Percentiles rank a stretch among this genome's conserved stretches.
Evolutionary conservation across 2,113 vertebrate species (phyloP).

Genomic region (Pterocles burchelli): DNA sequence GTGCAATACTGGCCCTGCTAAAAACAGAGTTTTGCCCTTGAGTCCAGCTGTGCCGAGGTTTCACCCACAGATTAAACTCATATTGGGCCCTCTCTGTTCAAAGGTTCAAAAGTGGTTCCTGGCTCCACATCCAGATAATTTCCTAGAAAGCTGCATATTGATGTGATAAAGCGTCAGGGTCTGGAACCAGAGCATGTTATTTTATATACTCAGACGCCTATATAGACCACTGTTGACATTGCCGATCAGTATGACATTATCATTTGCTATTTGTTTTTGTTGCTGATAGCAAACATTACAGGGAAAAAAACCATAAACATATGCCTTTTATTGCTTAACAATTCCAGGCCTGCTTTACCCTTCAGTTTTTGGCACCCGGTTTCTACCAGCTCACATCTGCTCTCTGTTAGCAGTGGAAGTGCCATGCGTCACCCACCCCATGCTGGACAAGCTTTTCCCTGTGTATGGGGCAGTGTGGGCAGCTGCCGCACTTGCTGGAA

Average conservation of each 20-base stretch:
- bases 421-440: rapidly evolving
- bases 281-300: slow-evolving; percentile 26
- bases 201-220: slow-evolving; percentile 34
- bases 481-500: rapidly evolving
- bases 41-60: not conserved
- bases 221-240: slow-evolving; percentile 28
- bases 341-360: not conserved
- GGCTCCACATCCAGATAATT: slow-evolving; percentile 37
- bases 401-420: not conserved
- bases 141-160: slow-evolving; percentile 60
- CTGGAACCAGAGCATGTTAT: slow-evolving; percentile 50
- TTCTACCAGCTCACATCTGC: not conserved
- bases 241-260: slow-evolving; percentile 38
- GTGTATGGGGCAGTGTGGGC: not conserved
- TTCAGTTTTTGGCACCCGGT: not conserved
- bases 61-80: slow-evolving; percentile 4
- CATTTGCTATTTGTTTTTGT: slow-evolving; percentile 50
- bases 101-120: slow-evolving; percentile 31
- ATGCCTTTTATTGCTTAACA: not conserved
- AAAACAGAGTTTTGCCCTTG: slow-evolving; percentile 8
- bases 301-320: not conserved
- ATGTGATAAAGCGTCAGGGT: slow-evolving; percentile 31
- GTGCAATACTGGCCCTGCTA: not conserved
- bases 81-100: slow-evolving; percentile 21
- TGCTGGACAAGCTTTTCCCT: not conserved